Evolutionary conservation across 2,888 invertebrate species (phyloP).

Genomic region (Sarcophaga subvicina): DNA sequence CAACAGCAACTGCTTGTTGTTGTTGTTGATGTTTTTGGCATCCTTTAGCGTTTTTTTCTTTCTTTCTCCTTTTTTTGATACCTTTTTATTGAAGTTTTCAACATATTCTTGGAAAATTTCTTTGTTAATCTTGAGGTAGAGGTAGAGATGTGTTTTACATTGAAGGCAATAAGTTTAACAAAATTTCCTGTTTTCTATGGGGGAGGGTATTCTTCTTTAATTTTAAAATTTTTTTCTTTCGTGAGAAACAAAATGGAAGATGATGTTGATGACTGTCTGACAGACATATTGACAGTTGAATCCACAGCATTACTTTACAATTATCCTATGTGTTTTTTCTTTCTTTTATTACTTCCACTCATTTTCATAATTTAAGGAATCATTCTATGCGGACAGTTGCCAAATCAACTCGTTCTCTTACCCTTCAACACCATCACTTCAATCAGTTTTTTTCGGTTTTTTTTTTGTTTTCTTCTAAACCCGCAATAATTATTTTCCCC

Average conservation of each 20-base stretch:
- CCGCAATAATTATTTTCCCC: conserved; percentile 18
- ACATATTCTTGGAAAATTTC: conserved; percentile 3
- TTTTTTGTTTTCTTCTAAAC: too few relatives aligned
- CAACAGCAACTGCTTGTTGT: not conserved
- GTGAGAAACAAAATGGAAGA: conserved; percentile 69
- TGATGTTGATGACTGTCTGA: conserved; percentile 70
- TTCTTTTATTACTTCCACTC: not conserved
- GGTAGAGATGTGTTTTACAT: not conserved
- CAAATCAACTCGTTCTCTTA: conserved; percentile 35
- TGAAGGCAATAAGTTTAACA: conserved; percentile 44
- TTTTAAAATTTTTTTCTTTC: not conserved
- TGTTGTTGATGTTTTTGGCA: conserved; percentile 19
- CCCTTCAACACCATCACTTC: not conserved
- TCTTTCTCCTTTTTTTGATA: not conserved
- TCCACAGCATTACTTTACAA: conserved; percentile 28
- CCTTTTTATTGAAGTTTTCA: conserved; percentile 15
- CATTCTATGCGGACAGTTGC: not conserved
- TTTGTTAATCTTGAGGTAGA: not conserved
- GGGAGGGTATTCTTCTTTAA: conserved; percentile 38
- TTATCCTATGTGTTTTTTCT: not conserved
- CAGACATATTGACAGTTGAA: conserved; percentile 76
- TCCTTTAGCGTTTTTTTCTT: conserved; percentile 20
- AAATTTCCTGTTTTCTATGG: conserved; percentile 75
- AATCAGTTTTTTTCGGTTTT: too few relatives aligned
- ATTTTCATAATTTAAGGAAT: conserved; percentile 44